phyloP scores from a whole-genome alignment of 92 coral and sea anemone genomes.

The Hydrozoanthus gracilis region DNA sequence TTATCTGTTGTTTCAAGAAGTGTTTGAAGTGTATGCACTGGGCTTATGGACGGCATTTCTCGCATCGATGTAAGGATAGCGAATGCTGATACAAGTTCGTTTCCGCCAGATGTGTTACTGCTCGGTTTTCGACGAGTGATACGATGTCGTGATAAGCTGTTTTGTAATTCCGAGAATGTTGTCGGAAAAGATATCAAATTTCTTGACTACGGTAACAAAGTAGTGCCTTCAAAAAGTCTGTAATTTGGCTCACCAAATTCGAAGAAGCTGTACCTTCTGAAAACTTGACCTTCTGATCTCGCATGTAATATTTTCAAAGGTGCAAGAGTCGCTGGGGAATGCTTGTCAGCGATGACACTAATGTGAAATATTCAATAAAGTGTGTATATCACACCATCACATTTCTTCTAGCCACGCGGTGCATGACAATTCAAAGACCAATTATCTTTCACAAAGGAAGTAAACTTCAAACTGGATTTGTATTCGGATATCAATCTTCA shows the following conservation, averaged over 20 bases:
- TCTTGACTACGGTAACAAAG: constrained; percentile 9
- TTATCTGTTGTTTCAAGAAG: constrained; percentile 28
- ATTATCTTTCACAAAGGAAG: not conserved
- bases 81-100: not conserved
- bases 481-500: not conserved
- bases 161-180: constrained; percentile 21
- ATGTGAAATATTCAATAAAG: not conserved
- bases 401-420: not conserved
- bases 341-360: not conserved
- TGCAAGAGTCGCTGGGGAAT: not conserved
- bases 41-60: constrained; percentile 75
- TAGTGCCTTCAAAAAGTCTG: not conserved
- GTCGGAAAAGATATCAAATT: constrained; percentile 37
- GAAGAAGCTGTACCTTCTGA: not conserved
- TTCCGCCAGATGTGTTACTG: constrained; percentile 15
- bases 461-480: not conserved
- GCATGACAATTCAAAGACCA: not conserved
- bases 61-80: not conserved
- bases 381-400: not conserved
- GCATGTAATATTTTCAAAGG: not conserved
- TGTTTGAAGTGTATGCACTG: constrained; percentile 36
- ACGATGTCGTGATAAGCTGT: not conserved
- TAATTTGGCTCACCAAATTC: too few relatives aligned
- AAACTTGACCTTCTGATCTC: constrained; percentile 33
- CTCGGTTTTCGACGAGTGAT: not conserved